phyloP scores from a whole-genome alignment of 2,888 invertebrate species.

The Orthonychiurus folsomi region DNA sequence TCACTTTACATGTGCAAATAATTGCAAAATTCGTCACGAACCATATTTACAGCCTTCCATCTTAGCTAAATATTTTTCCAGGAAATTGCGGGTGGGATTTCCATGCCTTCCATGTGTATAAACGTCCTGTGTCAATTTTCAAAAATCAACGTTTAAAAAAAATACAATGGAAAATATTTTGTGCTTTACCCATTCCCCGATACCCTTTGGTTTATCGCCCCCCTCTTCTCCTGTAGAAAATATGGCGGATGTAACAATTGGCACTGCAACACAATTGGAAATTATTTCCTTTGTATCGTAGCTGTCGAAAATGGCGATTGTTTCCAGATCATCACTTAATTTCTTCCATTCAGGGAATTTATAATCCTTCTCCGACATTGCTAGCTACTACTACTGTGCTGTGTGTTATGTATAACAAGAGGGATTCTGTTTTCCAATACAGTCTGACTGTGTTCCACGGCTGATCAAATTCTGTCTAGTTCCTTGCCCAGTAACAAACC shows the following conservation, averaged over 20 bases:
- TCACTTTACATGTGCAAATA: not conserved
- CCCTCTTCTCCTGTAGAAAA: slow-evolving; percentile 8
- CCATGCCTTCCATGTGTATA: slow-evolving; percentile 81
- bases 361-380: too few relatives aligned
- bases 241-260: not conserved
- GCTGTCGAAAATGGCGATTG: not conserved
- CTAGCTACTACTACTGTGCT: too few relatives aligned
- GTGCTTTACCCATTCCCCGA: slow-evolving; percentile 8
- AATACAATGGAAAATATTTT: slow-evolving; percentile 13
- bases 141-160: slow-evolving; percentile 11
- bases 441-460: too few relatives aligned
- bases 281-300: not conserved
- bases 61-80: slow-evolving; percentile 82
- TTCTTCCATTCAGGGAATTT: too few relatives aligned
- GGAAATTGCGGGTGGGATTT: slow-evolving; percentile 80
- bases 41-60: slow-evolving; percentile 81
- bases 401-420: too few relatives aligned
- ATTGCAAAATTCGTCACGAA: slow-evolving; percentile 4
- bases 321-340: not conserved
- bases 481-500: too few relatives aligned
- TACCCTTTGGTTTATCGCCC: not conserved
- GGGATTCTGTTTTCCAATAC: too few relatives aligned
- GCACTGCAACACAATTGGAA: not conserved
- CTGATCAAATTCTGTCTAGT: too few relatives aligned
- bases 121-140: too few relatives aligned